Base-by-base conservation (phyloP, 2,113 vertebrate species). In the Struthio camelus region DNA sequence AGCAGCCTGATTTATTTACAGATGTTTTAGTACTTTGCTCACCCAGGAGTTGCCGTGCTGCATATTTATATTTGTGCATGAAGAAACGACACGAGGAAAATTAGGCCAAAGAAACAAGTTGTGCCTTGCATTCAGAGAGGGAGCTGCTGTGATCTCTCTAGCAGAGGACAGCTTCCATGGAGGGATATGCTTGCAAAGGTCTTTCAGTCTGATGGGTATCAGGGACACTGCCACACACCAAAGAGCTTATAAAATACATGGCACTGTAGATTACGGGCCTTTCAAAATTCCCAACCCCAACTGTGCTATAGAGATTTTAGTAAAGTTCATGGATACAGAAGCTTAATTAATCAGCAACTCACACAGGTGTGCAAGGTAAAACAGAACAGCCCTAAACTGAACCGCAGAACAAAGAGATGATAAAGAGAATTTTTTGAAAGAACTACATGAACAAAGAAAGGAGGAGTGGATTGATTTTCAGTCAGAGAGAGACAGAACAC, bases 1-100 rank as follows among this genome's bases (percentile, higher is more conserved):
- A 88, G 56, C 54, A 73, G 91, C 32, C 76, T 97, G 91, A 94
- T 96, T 96, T 96, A 97, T 96, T 95, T 95, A 96, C 95, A 94
- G 81, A 85, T 93, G 82, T 83, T 91, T 97, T 90, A 94, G 93
- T 92, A 93, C 94, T 95, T 91, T 0, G 4, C 81, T 97, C 94
- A 87, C 79, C 46, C 93, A 93, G 96, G 96, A 97, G 34, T 91
- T 78, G 81, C 77, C 91, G 64, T 81, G 72, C 82, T 96, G 91
- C 91, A 95, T 95, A 94, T 96, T 96, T 97, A 94, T 95, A 79
- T 91, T 96, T 97, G 96, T 80, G 87, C 67, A 64, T 12, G 79
- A 40, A 67, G 79, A 93, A 95, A 96, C 27, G 92, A 94, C 92
- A 85, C 67, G 75, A 89, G 72, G 85, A 93, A 95, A 96, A 94